A percentile compares a stretch with the other conserved stretches of the same genome.
phyloP scores from a whole-genome alignment of 2,113 vertebrate genomes.

The Pygoscelis antarcticus region DNA sequence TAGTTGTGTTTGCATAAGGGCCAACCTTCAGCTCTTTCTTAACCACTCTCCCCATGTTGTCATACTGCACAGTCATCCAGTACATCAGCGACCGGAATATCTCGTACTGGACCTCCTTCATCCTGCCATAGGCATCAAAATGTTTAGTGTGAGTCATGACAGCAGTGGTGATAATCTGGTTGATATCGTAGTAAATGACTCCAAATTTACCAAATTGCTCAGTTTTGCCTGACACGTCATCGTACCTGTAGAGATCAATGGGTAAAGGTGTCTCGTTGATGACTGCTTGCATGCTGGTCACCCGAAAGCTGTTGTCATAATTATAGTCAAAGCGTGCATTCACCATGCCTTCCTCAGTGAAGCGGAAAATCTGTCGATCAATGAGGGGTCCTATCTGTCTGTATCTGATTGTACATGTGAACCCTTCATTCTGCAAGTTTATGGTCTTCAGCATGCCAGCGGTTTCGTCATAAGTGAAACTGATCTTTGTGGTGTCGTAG shows the following conservation, averaged over 20 bases:
- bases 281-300: slow-evolving; percentile 98
- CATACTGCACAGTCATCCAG: slow-evolving; percentile 98
- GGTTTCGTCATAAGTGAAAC: slow-evolving; percentile 91
- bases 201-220: slow-evolving; percentile 99
- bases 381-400: slow-evolving; percentile 96
- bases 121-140: slow-evolving; percentile 94
- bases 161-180: slow-evolving; percentile 96
- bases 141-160: slow-evolving; percentile 99
- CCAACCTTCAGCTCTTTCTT: slow-evolving; percentile 96
- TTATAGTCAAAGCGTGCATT: slow-evolving; percentile 98
- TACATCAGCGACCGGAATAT: slow-evolving; percentile 98
- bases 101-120: slow-evolving; percentile 98
- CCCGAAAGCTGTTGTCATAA: slow-evolving; percentile 97
- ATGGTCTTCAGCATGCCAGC: slow-evolving; percentile 95
- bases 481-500: slow-evolving; percentile 92
- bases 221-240: slow-evolving; percentile 94
- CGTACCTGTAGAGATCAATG: slow-evolving; percentile 95
- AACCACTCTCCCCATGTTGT: slow-evolving; percentile 98
- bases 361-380: slow-evolving; percentile 96
- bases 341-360: slow-evolving; percentile 98
- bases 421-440: slow-evolving; percentile 93
- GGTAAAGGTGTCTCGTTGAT: slow-evolving; percentile 96
- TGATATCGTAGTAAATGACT: slow-evolving; percentile 98
- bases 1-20: slow-evolving; percentile 96
- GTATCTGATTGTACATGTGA: slow-evolving; percentile 95